Conservation (phyloP, 2,888 invertebrate species). For the Lycaena phlaeas region DNA sequence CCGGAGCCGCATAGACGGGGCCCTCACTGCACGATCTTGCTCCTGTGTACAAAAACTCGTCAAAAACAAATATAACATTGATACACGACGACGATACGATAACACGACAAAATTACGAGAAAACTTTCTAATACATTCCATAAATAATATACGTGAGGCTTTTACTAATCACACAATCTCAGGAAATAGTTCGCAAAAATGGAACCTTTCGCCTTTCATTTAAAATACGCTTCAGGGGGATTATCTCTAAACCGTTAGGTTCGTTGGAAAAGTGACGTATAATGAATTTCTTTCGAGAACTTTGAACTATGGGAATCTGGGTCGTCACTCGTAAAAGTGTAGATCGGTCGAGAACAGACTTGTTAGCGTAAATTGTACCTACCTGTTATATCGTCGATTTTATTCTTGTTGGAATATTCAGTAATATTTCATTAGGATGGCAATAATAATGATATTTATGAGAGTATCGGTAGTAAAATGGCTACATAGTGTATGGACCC, state of each 20-base stretch:
- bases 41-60: constrained; percentile 32
- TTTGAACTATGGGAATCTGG: background rate
- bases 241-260: too few relatives aligned
- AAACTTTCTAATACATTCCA: background rate
- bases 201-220: too few relatives aligned
- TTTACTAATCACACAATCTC: background rate
- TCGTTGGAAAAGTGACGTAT: background rate
- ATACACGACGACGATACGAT: constrained; percentile 7
- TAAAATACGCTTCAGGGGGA: too few relatives aligned
- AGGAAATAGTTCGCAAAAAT: too few relatives aligned
- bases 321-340: background rate
- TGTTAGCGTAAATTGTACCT: too few relatives aligned
- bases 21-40: constrained; percentile 78
- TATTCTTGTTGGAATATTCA: too few relatives aligned
- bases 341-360: background rate
- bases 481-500: too few relatives aligned
- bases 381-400: too few relatives aligned
- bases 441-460: too few relatives aligned
- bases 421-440: too few relatives aligned
- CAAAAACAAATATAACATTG: constrained; percentile 17
- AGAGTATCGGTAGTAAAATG: too few relatives aligned
- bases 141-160: background rate
- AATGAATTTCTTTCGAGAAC: background rate
- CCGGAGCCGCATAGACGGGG: constrained; percentile 82
- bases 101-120: too few relatives aligned